Evolutionary conservation across 1,140 invertebrate genomes (phyloP), one percentile per base, ranked within the genome.

Genomic region (Drosophila saltans): DNA sequence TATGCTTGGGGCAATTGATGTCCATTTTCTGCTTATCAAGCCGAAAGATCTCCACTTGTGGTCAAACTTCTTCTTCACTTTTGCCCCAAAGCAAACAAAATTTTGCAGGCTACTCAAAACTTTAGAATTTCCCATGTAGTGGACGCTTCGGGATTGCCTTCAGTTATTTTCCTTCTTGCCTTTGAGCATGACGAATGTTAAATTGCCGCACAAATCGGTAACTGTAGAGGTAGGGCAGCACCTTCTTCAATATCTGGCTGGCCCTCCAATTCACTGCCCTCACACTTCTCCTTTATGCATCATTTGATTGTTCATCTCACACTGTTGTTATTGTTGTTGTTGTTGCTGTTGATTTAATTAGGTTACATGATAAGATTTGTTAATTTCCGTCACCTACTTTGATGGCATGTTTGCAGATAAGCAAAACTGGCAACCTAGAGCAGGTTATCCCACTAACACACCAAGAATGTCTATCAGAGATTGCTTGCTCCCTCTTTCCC

Each of bases 291-390:
- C 21, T 10, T 52, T 4, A 6, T 7, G 3, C 33, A 36, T 10
- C 45, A 26, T 7, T 26, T 26, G 1, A 2, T 8, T 52, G 21
- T 10, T 9, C 24, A 2, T 16, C 7, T 57, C 26, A 36, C 33
- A 5, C 11, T 21, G 9, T 55, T 45, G 59, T 55, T 57, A 62
- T 66, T 72, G 66, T 9, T 43, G 58, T 66, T 75, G 62, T 6
- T 8, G 64, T 58, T 75, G 75, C 71, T 59, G 84, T 78, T 78
- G 77, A 89, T 84, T 88, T 89, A 88, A 88, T 88, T 88, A 71
- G 84, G 84, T 88, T 84, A 88, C 84, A 89, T 89, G 84, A 67
- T 61, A 89, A 88, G 80, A 88, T 88, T 88, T 88, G 84, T 88
- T 88, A 88, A 88, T 89, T 88, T 89, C 61, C 78, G 80, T 84